Evolutionary conservation across 2,888 invertebrate genomes (phyloP), one percentile per base, ranked within the genome.

Genomic region (Caenorhabditis panamensis): DNA sequence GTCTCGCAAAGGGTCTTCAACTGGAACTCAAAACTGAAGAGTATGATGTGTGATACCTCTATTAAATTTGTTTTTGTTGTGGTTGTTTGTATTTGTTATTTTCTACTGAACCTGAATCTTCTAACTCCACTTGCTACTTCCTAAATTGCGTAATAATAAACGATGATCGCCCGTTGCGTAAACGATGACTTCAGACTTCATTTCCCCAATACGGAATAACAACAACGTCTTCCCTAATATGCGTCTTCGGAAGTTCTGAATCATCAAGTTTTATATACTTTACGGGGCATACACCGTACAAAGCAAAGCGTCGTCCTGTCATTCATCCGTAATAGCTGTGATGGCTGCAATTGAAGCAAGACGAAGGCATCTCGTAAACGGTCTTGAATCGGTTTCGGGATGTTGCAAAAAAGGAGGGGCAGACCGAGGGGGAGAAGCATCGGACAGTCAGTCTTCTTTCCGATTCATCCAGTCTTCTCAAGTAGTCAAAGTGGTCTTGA

Each of bases 341-440:
- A 16, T 56, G 62, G 58, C 66, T 61, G 41, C 72, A 72, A 72
- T 72, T 72, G 72, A 72, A 72, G 63, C 63, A 63, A 58, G 53
- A 54, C 49, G 61, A 16, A 22, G 13, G 31, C n/a, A 47, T 41
- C 69, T 62, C 64, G 59, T 66, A 73, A 73, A 73, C 73, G 73
- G 73, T 73, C 73, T 73, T 73, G 73, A 73, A 73, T 59, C 51
- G 64, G 73, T 73, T 73, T 73, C 66, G 73, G 73, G 73, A 73
- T 73, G 64, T 59, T 66, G 73, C 64, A 59, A 66, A 64, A 73
- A 66, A 41, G 59, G 59, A 53, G 31, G 53, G 18, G 58, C 20
- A 31, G 28, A n/a, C 6, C 47, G 56, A 67, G 37, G 56, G 20
- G 62, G 41, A 56, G 56, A 56, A 41, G 53, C 51, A 47, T 41